Percentiles rank a stretch among this genome's conserved stretches.
Conservation (phyloP, 2,113 vertebrate genomes). For the Passer montanus region DNA sequence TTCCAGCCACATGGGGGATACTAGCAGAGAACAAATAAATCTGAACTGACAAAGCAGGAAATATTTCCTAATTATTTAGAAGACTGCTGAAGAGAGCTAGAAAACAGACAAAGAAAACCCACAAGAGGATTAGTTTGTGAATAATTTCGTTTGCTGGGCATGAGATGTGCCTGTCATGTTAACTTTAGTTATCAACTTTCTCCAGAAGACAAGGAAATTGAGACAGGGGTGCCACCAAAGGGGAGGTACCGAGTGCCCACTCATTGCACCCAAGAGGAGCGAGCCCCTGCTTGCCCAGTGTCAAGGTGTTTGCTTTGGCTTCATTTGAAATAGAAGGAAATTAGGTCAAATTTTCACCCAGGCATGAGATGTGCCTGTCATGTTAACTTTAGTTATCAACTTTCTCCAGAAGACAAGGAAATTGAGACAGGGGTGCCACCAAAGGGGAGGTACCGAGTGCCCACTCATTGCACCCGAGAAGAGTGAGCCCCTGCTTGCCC, state of each 20-base stretch:
- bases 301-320: background rate
- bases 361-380: background rate
- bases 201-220: background rate
- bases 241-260: background rate
- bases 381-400: background rate
- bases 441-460: background rate
- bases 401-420: background rate
- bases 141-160: background rate
- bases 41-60: constrained; percentile 47
- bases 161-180: background rate
- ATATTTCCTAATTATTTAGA: constrained; percentile 39
- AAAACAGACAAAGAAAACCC: background rate
- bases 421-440: background rate
- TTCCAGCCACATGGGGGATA: background rate
- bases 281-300: background rate
- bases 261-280: background rate
- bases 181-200: background rate
- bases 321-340: background rate
- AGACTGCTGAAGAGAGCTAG: background rate
- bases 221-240: background rate
- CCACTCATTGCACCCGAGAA: background rate
- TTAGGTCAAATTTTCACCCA: background rate
- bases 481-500: background rate
- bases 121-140: background rate
- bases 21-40: constrained; percentile 45